Percentiles rank a stretch among this genome's conserved stretches.
phyloP scores from a whole-genome alignment of 92 coral and sea anemone genomes.

The Chrysogorgia sp. region DNA sequence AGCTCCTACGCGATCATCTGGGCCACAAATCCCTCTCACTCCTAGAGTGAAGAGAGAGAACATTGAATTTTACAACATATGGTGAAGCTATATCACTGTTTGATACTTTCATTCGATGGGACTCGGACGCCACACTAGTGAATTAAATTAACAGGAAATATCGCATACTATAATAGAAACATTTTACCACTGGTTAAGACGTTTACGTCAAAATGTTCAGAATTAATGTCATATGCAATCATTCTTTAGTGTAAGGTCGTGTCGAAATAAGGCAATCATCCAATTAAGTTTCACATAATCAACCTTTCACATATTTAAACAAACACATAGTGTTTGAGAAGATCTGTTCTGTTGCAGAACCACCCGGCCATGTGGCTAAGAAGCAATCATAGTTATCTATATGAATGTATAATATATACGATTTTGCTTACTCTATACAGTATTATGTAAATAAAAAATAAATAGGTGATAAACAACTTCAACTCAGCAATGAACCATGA shows the following conservation, averaged over 20 bases:
- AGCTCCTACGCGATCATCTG: too few relatives aligned
- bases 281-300: background rate
- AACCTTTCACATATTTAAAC: background rate
- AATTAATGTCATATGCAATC: background rate
- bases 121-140: background rate
- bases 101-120: background rate
- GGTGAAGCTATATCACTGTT: background rate
- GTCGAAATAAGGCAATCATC: background rate
- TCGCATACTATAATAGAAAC: background rate
- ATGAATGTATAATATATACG: too few relatives aligned
- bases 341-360: background rate
- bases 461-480: too few relatives aligned
- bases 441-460: too few relatives aligned
- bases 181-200: background rate
- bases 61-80: too few relatives aligned
- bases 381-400: too few relatives aligned
- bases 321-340: constrained; percentile 2
- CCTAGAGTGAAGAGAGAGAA: too few relatives aligned
- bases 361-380: background rate
- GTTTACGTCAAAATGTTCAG: background rate
- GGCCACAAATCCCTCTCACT: too few relatives aligned
- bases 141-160: background rate
- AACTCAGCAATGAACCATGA: too few relatives aligned
- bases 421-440: too few relatives aligned
- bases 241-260: background rate